These are phyloP conservation scores for Thalassaphorura encarpata DNA, from an alignment of 1,140 invertebrate species.

Conservation along the genomic window DNA sequence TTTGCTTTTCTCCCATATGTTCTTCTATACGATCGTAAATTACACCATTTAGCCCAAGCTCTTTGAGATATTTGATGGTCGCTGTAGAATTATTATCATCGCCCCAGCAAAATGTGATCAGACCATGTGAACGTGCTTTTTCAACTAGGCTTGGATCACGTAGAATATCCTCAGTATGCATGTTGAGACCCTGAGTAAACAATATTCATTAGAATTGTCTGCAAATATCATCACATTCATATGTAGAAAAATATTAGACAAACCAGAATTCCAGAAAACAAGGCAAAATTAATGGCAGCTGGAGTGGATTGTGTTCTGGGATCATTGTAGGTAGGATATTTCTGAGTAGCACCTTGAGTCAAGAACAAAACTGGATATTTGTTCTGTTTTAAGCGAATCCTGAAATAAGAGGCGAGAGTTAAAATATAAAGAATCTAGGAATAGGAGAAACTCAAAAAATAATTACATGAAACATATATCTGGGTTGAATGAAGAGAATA, in stretches of 20 bases:
- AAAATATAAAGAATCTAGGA: neutral
- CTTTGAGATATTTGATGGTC: conserved; percentile 75
- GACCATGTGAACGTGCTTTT: conserved; percentile 58
- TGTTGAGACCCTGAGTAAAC: conserved; percentile 87
- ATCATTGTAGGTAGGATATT: conserved; percentile 73
- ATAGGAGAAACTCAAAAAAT: too few relatives aligned
- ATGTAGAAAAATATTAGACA: too few relatives aligned
- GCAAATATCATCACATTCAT: neutral
- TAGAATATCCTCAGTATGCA: conserved; percentile 82
- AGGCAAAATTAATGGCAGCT: conserved; percentile 69
- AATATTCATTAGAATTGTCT: conserved; percentile 34
- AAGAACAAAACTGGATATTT: conserved; percentile 90
- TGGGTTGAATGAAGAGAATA: conserved; percentile 91
- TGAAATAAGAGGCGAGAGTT: conserved; percentile 32
- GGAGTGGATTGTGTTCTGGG: conserved; percentile 67
- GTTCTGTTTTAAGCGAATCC: conserved; percentile 81
- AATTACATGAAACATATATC: conserved; percentile 80
- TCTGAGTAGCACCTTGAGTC: conserved; percentile 69
- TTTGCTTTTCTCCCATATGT: conserved; percentile 72
- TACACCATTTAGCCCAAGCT: conserved; percentile 77
- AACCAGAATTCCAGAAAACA: conserved; percentile 63
- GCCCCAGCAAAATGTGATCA: conserved; percentile 92
- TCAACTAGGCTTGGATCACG: conserved; percentile 68
- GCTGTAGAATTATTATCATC: conserved; percentile 83
- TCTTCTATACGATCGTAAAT: conserved; percentile 83